Evolutionary conservation across 2,888 invertebrate genomes (phyloP).

Genomic region (Drosophila mulleri): DNA sequence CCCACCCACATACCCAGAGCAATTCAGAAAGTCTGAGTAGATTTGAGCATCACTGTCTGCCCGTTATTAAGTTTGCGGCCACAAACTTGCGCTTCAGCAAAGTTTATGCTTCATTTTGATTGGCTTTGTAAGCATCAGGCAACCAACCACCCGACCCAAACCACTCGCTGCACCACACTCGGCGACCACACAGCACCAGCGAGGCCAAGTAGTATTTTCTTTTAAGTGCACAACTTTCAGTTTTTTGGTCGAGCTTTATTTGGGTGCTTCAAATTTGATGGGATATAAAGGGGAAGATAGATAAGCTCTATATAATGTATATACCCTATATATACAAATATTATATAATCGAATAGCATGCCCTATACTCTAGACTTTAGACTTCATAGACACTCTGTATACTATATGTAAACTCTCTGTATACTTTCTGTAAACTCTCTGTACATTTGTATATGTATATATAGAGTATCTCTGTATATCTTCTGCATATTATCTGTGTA

Average conservation of each 20-base stretch:
- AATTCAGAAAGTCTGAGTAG: not conserved
- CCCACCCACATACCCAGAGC: not conserved
- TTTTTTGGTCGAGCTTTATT: constrained; percentile 5
- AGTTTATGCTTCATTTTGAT: constrained; percentile 60
- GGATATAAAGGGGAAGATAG: not conserved
- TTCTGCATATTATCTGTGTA: not conserved
- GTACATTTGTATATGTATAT: not conserved
- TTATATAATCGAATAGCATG: not conserved
- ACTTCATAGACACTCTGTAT: not conserved
- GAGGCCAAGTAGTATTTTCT: not conserved
- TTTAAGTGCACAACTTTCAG: constrained; percentile 10
- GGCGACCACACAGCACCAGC: not conserved
- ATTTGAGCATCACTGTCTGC: constrained; percentile 34
- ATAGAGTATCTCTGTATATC: not conserved
- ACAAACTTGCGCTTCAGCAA: constrained; percentile 65
- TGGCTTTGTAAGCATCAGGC: constrained; percentile 36
- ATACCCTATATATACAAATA: not conserved
- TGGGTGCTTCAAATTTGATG: not conserved
- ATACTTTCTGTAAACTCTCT: not conserved
- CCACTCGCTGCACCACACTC: not conserved
- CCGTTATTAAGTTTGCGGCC: constrained; percentile 70
- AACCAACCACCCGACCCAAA: not conserved
- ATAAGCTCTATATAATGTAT: not conserved
- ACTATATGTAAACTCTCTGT: too few relatives aligned
- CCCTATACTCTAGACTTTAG: not conserved